phyloP scores from a whole-genome alignment of 1,140 invertebrate species.

The Drusus annulatus region DNA sequence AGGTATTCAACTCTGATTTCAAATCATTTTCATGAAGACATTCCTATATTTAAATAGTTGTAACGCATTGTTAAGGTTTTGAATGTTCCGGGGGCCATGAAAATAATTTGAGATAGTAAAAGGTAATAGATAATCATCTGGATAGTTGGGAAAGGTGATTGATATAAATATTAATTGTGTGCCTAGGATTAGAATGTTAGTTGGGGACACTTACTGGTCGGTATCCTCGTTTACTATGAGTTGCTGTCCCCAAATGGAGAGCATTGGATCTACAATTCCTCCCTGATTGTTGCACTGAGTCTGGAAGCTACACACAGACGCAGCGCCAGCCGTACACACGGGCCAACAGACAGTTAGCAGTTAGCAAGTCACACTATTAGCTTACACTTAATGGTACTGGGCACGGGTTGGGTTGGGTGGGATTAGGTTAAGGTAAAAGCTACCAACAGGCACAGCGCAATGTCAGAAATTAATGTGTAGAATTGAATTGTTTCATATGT shows the following conservation, averaged over 20 bases:
- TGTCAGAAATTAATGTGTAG: conserved; percentile 16
- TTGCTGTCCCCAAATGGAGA: conserved; percentile 97
- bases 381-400: conserved; percentile 29
- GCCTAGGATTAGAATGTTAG: conserved; percentile 49
- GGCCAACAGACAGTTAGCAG: conserved; percentile 56
- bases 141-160: conserved; percentile 30
- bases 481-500: not conserved
- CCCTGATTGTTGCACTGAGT: conserved; percentile 93
- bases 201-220: conserved; percentile 86
- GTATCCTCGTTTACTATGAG: conserved; percentile 96
- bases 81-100: not conserved
- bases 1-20: conserved; percentile 36
- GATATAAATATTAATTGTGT: conserved; percentile 50
- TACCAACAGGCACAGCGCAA: not conserved
- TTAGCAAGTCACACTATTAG: conserved; percentile 53
- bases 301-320: conserved; percentile 86
- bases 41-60: not conserved
- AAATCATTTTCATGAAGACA: conserved; percentile 32
- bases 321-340: conserved; percentile 61
- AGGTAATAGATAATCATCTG: not conserved
- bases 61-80: too few relatives aligned
- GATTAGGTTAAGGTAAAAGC: not conserved
- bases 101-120: conserved; percentile 40
- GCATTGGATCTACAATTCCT: conserved; percentile 97
- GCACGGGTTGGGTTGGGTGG: not conserved